Percentiles rank a stretch among this genome's conserved stretches.
These are phyloP conservation scores for Meteorus cinctellus DNA, from an alignment of 2,888 invertebrate species.

Conservation along the genomic window DNA sequence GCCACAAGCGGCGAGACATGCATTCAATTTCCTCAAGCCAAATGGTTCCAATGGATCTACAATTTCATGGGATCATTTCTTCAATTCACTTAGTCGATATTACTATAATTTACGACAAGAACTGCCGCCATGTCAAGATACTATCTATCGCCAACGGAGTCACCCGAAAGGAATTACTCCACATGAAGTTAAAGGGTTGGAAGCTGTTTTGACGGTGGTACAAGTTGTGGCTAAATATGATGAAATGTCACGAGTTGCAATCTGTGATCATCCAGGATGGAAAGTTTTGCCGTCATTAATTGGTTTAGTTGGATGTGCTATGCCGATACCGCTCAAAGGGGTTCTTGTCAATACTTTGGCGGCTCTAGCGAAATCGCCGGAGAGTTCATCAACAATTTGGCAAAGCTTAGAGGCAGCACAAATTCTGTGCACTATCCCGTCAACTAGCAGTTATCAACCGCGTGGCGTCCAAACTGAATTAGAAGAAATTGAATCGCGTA, in stretches of 20 bases:
- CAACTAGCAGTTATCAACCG: conserved; percentile 79
- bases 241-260: conserved; percentile 84
- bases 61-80: conserved; percentile 91
- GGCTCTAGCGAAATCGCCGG: conserved; percentile 85
- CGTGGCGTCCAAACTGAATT: conserved; percentile 87
- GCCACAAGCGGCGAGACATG: conserved; percentile 84
- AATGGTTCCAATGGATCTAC: conserved; percentile 76
- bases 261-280: conserved; percentile 93
- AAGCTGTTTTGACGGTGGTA: conserved; percentile 86
- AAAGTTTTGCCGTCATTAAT: conserved; percentile 86
- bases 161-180: conserved; percentile 81
- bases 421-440: conserved; percentile 82
- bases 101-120: conserved; percentile 83
- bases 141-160: conserved; percentile 77
- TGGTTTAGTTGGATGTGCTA: conserved; percentile 88
- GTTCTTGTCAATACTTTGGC: conserved; percentile 86
- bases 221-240: conserved; percentile 86
- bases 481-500: conserved; percentile 92
- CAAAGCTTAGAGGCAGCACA: conserved; percentile 88
- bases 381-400: conserved; percentile 89
- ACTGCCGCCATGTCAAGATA: conserved; percentile 79
- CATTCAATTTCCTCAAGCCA: conserved; percentile 85
- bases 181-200: conserved; percentile 89
- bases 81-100: conserved; percentile 84
- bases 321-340: conserved; percentile 90